Evolutionary conservation across 2,888 invertebrate genomes (phyloP).

Genomic region (Pheosia gnoma): DNA sequence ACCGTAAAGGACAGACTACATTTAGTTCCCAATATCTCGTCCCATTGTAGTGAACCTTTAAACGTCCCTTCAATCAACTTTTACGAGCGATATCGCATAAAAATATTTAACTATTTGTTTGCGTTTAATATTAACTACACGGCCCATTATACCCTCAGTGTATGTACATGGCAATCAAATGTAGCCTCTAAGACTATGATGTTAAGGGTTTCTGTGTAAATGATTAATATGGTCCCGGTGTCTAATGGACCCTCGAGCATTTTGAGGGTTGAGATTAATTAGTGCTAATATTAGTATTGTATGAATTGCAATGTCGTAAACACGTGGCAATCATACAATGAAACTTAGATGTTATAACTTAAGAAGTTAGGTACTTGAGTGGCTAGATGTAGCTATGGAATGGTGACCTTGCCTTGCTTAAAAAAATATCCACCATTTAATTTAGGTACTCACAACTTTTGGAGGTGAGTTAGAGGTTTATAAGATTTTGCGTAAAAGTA

Average conservation of each 20-base stretch:
- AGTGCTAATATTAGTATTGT: constrained; percentile 59
- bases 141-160: constrained; percentile 33
- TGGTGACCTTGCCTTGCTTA: too few species aligned
- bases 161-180: constrained; percentile 34
- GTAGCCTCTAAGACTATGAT: constrained; percentile 32
- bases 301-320: constrained; percentile 49
- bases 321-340: constrained; percentile 18
- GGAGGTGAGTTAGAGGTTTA: too few species aligned
- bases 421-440: too few species aligned
- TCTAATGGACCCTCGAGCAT: constrained; percentile 33
- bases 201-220: constrained; percentile 27
- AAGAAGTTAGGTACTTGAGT: too few species aligned
- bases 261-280: constrained; percentile 60
- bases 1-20: constrained; percentile 44
- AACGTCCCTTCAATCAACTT: constrained; percentile 76
- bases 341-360: too few species aligned
- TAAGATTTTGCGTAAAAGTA: too few species aligned
- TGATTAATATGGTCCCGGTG: constrained; percentile 16
- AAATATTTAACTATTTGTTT: constrained; percentile 83
- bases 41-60: constrained; percentile 61
- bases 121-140: constrained; percentile 76
- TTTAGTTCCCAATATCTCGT: constrained; percentile 56
- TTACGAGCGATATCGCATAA: constrained; percentile 79
- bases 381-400: too few species aligned
- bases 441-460: too few species aligned